Base-by-base conservation (phyloP, 2,888 invertebrate species). In the Morinoia aosen region DNA sequence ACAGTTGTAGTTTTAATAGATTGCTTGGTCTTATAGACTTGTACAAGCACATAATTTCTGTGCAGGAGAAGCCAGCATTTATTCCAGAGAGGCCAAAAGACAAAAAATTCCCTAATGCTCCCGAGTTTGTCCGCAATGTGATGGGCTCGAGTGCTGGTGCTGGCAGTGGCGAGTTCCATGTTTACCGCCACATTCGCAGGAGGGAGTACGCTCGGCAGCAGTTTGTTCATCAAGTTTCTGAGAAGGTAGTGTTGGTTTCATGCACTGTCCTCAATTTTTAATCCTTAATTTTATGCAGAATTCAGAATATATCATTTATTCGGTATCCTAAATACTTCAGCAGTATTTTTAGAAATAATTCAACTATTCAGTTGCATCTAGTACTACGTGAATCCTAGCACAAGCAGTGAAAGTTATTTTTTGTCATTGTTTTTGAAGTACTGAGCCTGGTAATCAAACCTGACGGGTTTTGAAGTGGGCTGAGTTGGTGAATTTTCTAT, bases 101-200 rank as follows among this genome's bases (percentile, higher is more conserved):
- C 96, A 98, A 98, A 97, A 98, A 98, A 97, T 98, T 98, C 95
- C 98, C 99, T 8, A 98, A 98, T 91, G 98, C 99, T 25, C 98
- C 99, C 11, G 99, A 99, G 97, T 99, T 99, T 97, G 99, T 99
- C 12, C 98, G 99, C 96, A 99, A 99, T 98, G 99, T 99, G 5
- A 99, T 99, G 99, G 99, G 99, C n/a, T 99, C 99, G 0, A 99
- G 99, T 97, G 99, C 99, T 58, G 99, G 99, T 40, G 99, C 99
- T 64, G 99, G 99, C 1, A 99, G 99, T 96, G 99, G 99, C 16
- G 99, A 99, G 97, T 99, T 99, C 97, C 99, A 99, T 97, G 99
- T 99, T 0, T 99, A 99, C 97, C 98, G 99, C 96, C 99, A 99
- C 97, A 98, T 99, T 91, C 97, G 99, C 95, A 98, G 99, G 96